These are phyloP conservation scores for Nomada flava DNA, from an alignment of 2,888 invertebrate genomes.

Conservation along the genomic window DNA sequence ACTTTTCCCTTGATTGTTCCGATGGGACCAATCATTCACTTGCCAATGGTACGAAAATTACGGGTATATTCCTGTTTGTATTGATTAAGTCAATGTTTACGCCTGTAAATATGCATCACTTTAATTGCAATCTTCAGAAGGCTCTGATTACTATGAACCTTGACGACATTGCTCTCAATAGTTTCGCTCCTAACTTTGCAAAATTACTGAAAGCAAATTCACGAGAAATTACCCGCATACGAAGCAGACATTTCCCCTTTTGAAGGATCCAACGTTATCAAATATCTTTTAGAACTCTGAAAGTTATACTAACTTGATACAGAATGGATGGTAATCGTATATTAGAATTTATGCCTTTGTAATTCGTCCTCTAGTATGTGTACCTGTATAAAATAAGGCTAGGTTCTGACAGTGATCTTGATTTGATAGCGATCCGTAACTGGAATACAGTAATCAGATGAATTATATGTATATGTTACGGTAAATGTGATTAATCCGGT, in stretches of 20 bases:
- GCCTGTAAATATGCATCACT: conserved; percentile 40
- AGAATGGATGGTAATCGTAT: background rate
- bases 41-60: conserved; percentile 29
- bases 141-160: background rate
- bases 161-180: background rate
- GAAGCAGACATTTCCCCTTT: background rate
- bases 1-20: conserved; percentile 44
- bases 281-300: background rate
- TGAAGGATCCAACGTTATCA: background rate
- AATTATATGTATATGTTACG: too few species aligned
- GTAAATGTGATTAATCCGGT: too few species aligned
- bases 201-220: conserved; percentile 8
- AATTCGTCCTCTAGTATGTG: too few species aligned
- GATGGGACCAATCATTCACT: conserved; percentile 46
- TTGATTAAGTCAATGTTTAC: conserved; percentile 65
- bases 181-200: background rate
- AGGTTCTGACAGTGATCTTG: too few species aligned
- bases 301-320: background rate
- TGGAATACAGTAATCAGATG: too few species aligned
- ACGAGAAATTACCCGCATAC: conserved; percentile 11
- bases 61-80: conserved; percentile 18
- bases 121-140: conserved; percentile 43
- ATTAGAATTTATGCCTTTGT: background rate
- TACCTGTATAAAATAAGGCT: too few species aligned
- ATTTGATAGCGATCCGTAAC: too few species aligned